Conservation (phyloP, 2,888 invertebrate species). For the Thereva nobilitata region DNA sequence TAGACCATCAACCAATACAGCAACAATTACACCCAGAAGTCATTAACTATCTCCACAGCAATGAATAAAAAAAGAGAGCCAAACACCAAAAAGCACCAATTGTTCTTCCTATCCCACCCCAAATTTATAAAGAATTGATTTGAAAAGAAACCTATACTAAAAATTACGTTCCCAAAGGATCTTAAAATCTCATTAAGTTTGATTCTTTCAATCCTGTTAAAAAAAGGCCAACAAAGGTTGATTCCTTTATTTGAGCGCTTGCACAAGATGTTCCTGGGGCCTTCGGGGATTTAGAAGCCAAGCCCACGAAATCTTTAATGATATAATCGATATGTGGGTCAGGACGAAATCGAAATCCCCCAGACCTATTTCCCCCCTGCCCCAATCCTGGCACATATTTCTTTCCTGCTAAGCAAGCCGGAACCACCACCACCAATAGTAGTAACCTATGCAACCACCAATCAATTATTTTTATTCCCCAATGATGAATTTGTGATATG, state of each 20-base stretch:
- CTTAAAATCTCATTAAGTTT: constrained; percentile 31
- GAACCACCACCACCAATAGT: neutral
- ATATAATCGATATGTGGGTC: constrained; percentile 28
- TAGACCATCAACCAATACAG: no score
- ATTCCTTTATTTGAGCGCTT: constrained; percentile 2
- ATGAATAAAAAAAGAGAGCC: no score
- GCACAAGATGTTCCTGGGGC: constrained; percentile 11
- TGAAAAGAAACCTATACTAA: no score
- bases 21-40: no score
- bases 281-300: neutral
- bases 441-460: constrained; percentile 8
- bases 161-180: constrained; percentile 9
- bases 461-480: constrained; percentile 6
- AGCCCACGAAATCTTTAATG: constrained; percentile 14
- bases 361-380: neutral
- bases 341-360: neutral
- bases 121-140: no score
- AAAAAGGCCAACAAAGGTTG: constrained; percentile 15
- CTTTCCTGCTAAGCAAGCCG: no score
- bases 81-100: no score
- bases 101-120: no score
- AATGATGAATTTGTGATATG: neutral
- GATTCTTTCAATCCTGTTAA: constrained; percentile 14
- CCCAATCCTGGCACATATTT: neutral
- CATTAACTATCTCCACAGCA: no score